Percentiles rank a stretch among this genome's conserved stretches.
phyloP scores from a whole-genome alignment of 23 tunicate species.

The Styela clava region DNA sequence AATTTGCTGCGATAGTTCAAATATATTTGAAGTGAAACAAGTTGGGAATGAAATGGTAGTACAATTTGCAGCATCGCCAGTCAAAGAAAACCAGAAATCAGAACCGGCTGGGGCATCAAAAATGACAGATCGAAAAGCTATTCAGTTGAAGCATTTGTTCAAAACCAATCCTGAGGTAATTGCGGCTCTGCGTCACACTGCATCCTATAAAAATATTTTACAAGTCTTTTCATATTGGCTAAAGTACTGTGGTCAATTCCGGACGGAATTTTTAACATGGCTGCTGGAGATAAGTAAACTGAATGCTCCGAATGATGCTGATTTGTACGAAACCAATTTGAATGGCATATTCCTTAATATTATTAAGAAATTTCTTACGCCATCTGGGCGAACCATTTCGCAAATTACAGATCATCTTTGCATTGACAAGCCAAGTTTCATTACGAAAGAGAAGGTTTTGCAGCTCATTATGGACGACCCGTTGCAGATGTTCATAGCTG shows the following conservation, averaged over 20 bases:
- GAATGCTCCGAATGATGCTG: background rate
- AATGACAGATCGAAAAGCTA: background rate
- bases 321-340: background rate
- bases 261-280: conserved; percentile 1
- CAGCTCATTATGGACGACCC: background rate
- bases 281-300: background rate
- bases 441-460: background rate
- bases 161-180: background rate
- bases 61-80: background rate
- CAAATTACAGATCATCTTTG: conserved; percentile 2
- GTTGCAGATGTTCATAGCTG: background rate
- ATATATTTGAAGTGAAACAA: background rate
- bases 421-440: conserved; percentile 7
- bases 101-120: background rate
- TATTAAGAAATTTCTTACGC: background rate
- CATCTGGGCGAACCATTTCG: background rate
- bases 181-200: background rate
- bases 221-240: background rate
- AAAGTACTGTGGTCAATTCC: background rate
- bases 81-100: background rate
- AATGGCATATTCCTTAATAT: background rate
- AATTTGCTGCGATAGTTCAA: background rate
- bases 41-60: background rate
- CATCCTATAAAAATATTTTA: conserved; percentile 4
- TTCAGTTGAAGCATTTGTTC: background rate